Evolutionary conservation across 2,888 invertebrate genomes (phyloP).

Genomic region (Spatulosminthurus flaviceps): DNA sequence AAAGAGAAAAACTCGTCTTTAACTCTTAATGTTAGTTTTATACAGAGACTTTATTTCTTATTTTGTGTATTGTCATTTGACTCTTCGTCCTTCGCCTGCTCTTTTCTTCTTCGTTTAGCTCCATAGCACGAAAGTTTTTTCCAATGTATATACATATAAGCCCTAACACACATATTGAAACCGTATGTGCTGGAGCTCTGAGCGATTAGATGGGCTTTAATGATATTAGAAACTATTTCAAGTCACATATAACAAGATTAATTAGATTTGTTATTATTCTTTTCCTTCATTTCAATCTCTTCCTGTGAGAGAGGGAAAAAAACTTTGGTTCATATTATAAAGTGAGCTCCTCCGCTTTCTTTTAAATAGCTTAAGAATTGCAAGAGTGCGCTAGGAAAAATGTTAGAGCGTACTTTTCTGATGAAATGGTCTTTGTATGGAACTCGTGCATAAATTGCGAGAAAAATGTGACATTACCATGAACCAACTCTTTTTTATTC

Average conservation of each 20-base stretch:
- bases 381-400: no score
- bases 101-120: no score
- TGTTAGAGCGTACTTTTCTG: neutral
- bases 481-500: no score
- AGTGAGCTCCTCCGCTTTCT: neutral
- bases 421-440: constrained; percentile 18
- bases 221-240: constrained; percentile 33
- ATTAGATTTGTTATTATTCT: constrained; percentile 28
- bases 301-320: neutral
- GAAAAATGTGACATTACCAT: neutral
- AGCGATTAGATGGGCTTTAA: constrained; percentile 10
- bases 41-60: neutral
- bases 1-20: neutral
- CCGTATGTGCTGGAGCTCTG: neutral
- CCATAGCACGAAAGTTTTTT: no score
- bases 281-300: constrained; percentile 1
- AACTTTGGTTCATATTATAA: neutral
- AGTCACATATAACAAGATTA: constrained; percentile 30
- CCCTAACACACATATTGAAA: neutral
- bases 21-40: constrained; percentile 13
- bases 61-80: constrained; percentile 10
- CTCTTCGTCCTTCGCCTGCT: neutral
- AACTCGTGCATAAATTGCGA: constrained; percentile 14
- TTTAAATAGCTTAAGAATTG: neutral
- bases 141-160: no score